Base-by-base conservation (phyloP, 2,888 invertebrate genomes). In the Harpagoxenus sublaevis region DNA sequence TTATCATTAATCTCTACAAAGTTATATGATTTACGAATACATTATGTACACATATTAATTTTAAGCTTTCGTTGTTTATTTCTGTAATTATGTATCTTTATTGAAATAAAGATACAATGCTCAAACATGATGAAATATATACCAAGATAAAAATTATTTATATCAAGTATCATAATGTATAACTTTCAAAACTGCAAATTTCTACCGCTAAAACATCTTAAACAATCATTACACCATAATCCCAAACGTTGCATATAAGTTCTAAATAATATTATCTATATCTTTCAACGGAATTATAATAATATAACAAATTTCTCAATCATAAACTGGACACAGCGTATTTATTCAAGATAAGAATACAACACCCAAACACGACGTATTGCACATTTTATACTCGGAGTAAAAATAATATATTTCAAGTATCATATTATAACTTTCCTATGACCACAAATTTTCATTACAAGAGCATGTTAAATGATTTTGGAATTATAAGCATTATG, bases 331-430 rank as follows among this genome's bases (percentile, higher is more conserved):
- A 6, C 6, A 8, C 35, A 35, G 23, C 23, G 23, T 48, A 68
- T 68, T 68, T 31, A 68, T 68, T 73, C 35, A 53, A 70, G 18
- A 70, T 53, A 70, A 53, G 15, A 4, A 9, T 70, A n/a, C 31
- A 51, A 12, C 1, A 35, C 35, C 6, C 35, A 35, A 35, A 35
- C 5, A 3, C 18, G n/a, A 68, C n/a, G 3, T 45, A 62, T 63
- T 42, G 51, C 31, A 48, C n/a, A 65, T 65, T 65, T 42, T 51
- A 70, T 10, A 51, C 4, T 35, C 3, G 6, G 10, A 35, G 3
- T 70, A 51, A 51, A 35, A 51, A 51, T 35, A 12, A 15, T 39
- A 3, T 55, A 39, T 53, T 39, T 71, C 15, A 39, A 42, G 42
- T 53, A 9, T 71, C n/a, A n/a, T 39, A 23, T 39, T 4, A 15